Conservation (phyloP, 2,797 vertebrate species). For the Amazona ochrocephala region DNA sequence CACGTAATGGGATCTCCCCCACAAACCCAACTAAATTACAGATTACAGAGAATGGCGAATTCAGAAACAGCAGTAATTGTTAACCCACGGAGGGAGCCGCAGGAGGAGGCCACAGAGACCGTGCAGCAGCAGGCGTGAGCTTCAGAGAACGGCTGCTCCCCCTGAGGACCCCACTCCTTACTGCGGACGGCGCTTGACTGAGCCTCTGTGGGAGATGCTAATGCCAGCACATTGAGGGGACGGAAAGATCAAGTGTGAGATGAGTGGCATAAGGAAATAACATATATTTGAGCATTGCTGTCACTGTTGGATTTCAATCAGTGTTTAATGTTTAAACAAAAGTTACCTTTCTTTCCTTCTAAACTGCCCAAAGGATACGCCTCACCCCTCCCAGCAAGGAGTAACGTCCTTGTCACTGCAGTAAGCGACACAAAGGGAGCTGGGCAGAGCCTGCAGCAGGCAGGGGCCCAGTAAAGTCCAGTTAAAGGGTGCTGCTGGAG, state of each 20-base stretch:
- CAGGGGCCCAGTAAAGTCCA: not conserved
- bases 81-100: slow-evolving; percentile 77
- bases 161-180: slow-evolving; percentile 52
- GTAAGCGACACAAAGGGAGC: not conserved
- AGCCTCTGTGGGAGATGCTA: slow-evolving; percentile 49
- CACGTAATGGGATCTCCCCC: slow-evolving; percentile 97
- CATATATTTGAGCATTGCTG: slow-evolving; percentile 52
- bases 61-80: slow-evolving; percentile 98
- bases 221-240: slow-evolving; percentile 59
- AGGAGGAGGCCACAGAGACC: slow-evolving; percentile 68
- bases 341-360: slow-evolving; percentile 65
- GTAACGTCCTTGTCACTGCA: slow-evolving; percentile 2
- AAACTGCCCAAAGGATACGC: slow-evolving; percentile 57
- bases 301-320: slow-evolving; percentile 64
- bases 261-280: slow-evolving; percentile 69
- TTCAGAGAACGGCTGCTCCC: slow-evolving; percentile 62
- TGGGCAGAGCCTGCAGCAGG: slow-evolving; percentile 24
- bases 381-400: slow-evolving; percentile 55
- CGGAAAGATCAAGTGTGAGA: slow-evolving; percentile 70
- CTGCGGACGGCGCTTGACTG: slow-evolving; percentile 72
- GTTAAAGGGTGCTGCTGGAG: not conserved
- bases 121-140: slow-evolving; percentile 62
- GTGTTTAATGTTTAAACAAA: slow-evolving; percentile 67
- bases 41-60: slow-evolving; percentile 98
- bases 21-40: slow-evolving; percentile 98